A percentile compares a stretch with the other conserved stretches of the same genome.
These are phyloP conservation scores for Cataglyphis albicans DNA, from an alignment of 2,888 invertebrate genomes.

Conservation along the genomic window DNA sequence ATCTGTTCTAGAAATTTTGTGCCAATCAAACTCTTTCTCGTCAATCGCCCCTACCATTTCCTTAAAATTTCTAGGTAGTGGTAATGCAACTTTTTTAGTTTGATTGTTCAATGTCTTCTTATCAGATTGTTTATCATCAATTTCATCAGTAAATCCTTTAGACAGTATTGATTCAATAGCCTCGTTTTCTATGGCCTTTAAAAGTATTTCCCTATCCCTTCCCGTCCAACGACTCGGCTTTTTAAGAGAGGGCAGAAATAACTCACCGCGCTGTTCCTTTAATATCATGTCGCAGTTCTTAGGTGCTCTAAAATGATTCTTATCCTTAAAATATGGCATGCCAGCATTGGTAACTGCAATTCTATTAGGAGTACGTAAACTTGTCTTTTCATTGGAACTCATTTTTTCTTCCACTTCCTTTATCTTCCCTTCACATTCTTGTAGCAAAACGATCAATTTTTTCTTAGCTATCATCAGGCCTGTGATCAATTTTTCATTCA, in stretches of 20 bases:
- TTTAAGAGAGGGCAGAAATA: constrained; percentile 78
- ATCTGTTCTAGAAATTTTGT: constrained; percentile 86
- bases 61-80: constrained; percentile 68
- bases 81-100: constrained; percentile 14
- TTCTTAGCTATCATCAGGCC: constrained; percentile 83
- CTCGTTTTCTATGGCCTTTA: constrained; percentile 86
- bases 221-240: constrained; percentile 86
- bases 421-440: constrained; percentile 84
- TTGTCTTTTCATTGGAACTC: background rate
- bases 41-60: constrained; percentile 76
- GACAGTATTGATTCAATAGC: constrained; percentile 65
- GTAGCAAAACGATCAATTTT: constrained; percentile 81
- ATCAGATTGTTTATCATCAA: background rate
- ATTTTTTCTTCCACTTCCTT: constrained; percentile 67
- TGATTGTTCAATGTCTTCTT: background rate
- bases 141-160: background rate
- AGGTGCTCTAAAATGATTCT: constrained; percentile 87
- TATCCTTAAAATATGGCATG: constrained; percentile 90
- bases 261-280: constrained; percentile 82
- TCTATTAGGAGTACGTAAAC: background rate
- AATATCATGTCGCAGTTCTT: constrained; percentile 88
- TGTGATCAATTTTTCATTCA: constrained; percentile 85
- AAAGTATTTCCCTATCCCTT: constrained; percentile 87
- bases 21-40: constrained; percentile 88
- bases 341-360: constrained; percentile 84